These are phyloP conservation scores for Achatina immaculata DNA, from an alignment of 1,140 invertebrate species.

Conservation along the genomic window DNA sequence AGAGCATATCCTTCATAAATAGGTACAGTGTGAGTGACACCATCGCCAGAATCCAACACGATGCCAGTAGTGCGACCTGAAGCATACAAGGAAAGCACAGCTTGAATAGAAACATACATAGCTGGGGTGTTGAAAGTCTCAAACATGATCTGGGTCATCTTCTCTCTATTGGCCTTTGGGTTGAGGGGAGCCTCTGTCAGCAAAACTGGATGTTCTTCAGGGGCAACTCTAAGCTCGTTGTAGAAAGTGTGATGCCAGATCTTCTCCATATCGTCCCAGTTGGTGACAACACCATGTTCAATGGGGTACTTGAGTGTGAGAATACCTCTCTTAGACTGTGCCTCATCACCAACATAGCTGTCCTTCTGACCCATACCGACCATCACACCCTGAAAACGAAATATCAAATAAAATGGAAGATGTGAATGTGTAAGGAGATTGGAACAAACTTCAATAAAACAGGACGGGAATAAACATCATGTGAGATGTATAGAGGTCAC, in stretches of 20 bases:
- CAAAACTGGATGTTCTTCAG: slow-evolving; percentile 66
- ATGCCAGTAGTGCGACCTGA: slow-evolving; percentile 70
- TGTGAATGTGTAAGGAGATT: too few species aligned
- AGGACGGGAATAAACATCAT: too few species aligned
- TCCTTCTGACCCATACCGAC: slow-evolving; percentile 71
- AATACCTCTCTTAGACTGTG: slow-evolving; percentile 71
- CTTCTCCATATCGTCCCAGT: slow-evolving; percentile 89
- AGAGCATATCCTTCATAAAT: slow-evolving; percentile 25
- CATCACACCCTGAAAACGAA: slow-evolving; percentile 91
- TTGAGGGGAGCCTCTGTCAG: slow-evolving; percentile 22
- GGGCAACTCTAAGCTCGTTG: slow-evolving; percentile 82
- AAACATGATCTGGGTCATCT: slow-evolving; percentile 57
- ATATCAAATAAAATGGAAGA: too few species aligned
- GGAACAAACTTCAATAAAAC: too few species aligned
- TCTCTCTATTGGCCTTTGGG: slow-evolving; percentile 63
- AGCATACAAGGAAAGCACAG: slow-evolving; percentile 80
- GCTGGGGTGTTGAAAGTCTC: slow-evolving; percentile 86
- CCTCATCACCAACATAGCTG: slow-evolving; percentile 73
- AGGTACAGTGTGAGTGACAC: slow-evolving; percentile 72
- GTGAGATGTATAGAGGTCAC: too few species aligned
- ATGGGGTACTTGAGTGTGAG: slow-evolving; percentile 25
- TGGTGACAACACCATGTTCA: slow-evolving; percentile 77
- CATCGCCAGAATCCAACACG: slow-evolving; percentile 77
- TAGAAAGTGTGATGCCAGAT: slow-evolving; percentile 84
- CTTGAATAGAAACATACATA: slow-evolving; percentile 83